Percentiles rank a stretch among this genome's conserved stretches.
These are phyloP conservation scores for Girardinus metallicus DNA, from an alignment of 2,797 vertebrate species.

Conservation along the genomic window DNA sequence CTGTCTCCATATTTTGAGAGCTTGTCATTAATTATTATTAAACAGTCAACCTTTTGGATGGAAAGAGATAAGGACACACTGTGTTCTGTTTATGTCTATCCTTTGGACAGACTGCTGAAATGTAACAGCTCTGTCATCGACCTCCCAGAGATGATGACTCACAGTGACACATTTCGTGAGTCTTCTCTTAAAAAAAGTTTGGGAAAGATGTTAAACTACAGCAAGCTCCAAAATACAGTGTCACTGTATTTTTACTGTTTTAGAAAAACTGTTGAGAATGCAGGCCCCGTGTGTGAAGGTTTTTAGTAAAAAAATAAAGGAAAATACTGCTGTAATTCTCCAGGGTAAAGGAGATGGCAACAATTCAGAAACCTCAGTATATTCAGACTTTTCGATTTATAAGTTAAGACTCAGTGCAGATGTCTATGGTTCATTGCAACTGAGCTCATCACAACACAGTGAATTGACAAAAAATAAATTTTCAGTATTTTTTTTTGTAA, in stretches of 20 bases:
- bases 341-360: background rate
- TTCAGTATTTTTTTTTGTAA: constrained; percentile 25
- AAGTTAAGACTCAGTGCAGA: constrained; percentile 19
- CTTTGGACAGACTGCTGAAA: constrained; percentile 12
- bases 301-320: constrained; percentile 14
- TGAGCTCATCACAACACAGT: constrained; percentile 26
- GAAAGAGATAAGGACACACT: constrained; percentile 9
- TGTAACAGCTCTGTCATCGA: constrained; percentile 22
- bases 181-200: constrained; percentile 11
- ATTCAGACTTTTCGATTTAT: constrained; percentile 44
- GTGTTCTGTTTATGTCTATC: constrained; percentile 14
- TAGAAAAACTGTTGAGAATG: background rate
- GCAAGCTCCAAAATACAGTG: constrained; percentile 5
- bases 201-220: constrained; percentile 1
- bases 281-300: background rate
- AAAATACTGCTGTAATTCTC: constrained; percentile 33
- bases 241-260: constrained; percentile 11
- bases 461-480: constrained; percentile 32
- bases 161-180: constrained; percentile 6
- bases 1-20: constrained; percentile 12
- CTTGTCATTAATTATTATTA: constrained; percentile 19
- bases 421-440: constrained; percentile 8
- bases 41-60: constrained; percentile 9
- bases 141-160: constrained; percentile 26
- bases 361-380: constrained; percentile 37